Conservation (phyloP, 1,140 invertebrate species). For the Cydia amplana region DNA sequence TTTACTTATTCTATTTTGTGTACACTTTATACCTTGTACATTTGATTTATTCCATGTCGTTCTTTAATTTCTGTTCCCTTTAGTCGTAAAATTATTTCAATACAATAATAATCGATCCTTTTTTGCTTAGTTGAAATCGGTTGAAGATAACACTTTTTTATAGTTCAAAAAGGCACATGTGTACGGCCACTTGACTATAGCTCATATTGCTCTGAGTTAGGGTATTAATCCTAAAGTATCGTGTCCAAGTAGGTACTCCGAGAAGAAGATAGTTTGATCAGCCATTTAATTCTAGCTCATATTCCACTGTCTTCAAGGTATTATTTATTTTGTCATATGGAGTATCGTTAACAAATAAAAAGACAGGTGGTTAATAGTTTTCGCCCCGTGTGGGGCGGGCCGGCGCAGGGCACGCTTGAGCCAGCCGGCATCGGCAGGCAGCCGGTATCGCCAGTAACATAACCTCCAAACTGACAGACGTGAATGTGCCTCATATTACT, state of each 20-base stretch:
- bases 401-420: slow-evolving; percentile 59
- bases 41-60: not conserved
- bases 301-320: not conserved
- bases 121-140: not conserved
- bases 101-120: not conserved
- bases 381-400: slow-evolving; percentile 58
- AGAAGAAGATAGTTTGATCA: not conserved
- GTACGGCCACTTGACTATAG: not conserved
- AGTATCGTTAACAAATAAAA: not conserved
- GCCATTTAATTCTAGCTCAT: not conserved
- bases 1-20: not conserved
- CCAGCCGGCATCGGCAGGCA: slow-evolving; percentile 47
- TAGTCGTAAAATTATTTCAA: not conserved
- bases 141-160: slow-evolving; percentile 3
- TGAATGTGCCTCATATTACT: slow-evolving; percentile 72
- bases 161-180: not conserved
- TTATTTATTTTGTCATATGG: not conserved
- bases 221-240: not conserved
- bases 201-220: not conserved
- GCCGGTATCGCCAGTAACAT: slow-evolving; percentile 75
- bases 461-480: slow-evolving; percentile 77
- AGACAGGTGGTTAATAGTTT: slow-evolving; percentile 39
- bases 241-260: not conserved
- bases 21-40: no score
- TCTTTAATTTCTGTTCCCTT: not conserved